Base-by-base conservation (phyloP, 2,888 invertebrate genomes). In the Cerastis rubricosa region DNA sequence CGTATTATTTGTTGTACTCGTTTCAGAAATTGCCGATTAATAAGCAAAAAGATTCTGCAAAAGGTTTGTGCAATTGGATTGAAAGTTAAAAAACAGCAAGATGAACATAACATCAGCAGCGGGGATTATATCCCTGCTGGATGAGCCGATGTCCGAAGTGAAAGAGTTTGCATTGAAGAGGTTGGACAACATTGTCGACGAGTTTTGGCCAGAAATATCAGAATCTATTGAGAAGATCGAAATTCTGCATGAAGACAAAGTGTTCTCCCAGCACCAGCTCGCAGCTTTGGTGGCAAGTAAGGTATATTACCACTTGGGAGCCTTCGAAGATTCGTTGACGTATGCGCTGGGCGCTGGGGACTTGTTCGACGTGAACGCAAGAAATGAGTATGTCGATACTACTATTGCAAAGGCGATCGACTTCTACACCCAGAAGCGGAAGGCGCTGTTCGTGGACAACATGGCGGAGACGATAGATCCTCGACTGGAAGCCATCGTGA, bases 121-220 rank as follows among this genome's bases (percentile, higher is more conserved):
- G 92, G 99, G 99, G 94, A 99, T 99, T 87, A 98, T 99, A 92
- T 99, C 99, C 96, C 98, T 99, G 90, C 97, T 99, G 88, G 99
- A 99, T 94, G 99, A 99, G 95, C 98, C 99, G 71, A 98, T 99
- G 97, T 97, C 98, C 22, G 99, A 99, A 95, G 97, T 99, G 78
- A 99, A 99, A 96, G 98, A 98, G 45, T 99, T 99, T 94, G 99
- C 99, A 25, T 95, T 99, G 89, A 98, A 98, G 91, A 99, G 99
- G 93, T 97, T 99, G 89, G 98, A 99, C 95, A 97, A 98, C 91
- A 99, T 99, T 90, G 99, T 99, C 1, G 99, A 99, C 94, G 99
- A 99, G 93, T 99, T 99, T 96, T 99, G 99, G 99, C 99, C 99
- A 14, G 99, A 99, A 97, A 99, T 99, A 89, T 99, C 99, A 0